Percentiles rank a stretch among this genome's conserved stretches.
Conservation (phyloP, 37 sponge, comb jelly and placozoan genomes). For the Chondrosia reniformis region DNA sequence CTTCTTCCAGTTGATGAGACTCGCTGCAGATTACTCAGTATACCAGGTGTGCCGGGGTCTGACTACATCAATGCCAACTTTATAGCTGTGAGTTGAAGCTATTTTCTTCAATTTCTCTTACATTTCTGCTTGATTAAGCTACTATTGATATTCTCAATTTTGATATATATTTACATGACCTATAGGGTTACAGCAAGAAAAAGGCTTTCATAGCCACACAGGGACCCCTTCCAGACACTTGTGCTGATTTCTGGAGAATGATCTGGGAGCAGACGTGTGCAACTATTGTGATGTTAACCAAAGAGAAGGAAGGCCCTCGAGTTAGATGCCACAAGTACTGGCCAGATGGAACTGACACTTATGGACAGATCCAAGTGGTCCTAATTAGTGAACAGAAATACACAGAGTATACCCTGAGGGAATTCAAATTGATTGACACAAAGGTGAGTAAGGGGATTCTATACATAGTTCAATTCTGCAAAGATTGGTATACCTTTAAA, state of each 20-base stretch:
- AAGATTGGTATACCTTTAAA: no score
- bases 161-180: neutral
- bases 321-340: constrained; percentile 85
- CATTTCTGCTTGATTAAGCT: no score
- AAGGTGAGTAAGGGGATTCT: constrained; percentile 46
- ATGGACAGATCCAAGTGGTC: constrained; percentile 49
- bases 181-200: constrained; percentile 69
- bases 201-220: constrained; percentile 88
- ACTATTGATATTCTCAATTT: no score
- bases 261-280: constrained; percentile 84
- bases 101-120: no score
- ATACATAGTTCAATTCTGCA: no score
- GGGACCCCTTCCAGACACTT: constrained; percentile 85
- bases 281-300: constrained; percentile 85
- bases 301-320: constrained; percentile 66
- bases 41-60: constrained; percentile 84
- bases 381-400: constrained; percentile 33
- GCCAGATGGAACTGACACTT: constrained; percentile 65
- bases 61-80: constrained; percentile 98
- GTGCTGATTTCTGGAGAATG: constrained; percentile 91
- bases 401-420: constrained; percentile 64
- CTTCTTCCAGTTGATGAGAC: constrained; percentile 47
- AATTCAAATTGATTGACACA: constrained; percentile 75
- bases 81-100: constrained; percentile 88
- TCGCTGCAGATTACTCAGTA: constrained; percentile 38